phyloP scores from a whole-genome alignment of 2,113 vertebrate genomes.

The Amphiprion percula region DNA sequence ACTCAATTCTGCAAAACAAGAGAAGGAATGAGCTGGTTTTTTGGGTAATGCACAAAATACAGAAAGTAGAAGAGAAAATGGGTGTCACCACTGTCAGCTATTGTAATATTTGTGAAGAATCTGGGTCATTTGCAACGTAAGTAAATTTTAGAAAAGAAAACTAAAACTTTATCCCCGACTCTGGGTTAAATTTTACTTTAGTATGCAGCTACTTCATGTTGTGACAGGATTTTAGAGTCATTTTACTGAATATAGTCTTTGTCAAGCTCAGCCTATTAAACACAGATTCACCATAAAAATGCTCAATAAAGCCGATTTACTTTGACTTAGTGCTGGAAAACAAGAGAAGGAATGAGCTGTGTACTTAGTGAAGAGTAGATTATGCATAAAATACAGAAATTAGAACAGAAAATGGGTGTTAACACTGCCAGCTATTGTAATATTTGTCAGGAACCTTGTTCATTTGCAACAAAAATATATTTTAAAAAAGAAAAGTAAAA shows the following conservation, averaged over 20 bases:
- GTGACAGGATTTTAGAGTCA: too few species aligned
- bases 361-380: background rate
- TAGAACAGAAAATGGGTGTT: background rate
- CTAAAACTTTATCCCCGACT: too few species aligned
- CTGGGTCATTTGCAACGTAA: too few species aligned
- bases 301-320: slow-evolving; percentile 60
- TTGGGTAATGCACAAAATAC: background rate
- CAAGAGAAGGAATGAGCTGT: slow-evolving; percentile 30
- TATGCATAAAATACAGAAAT: background rate
- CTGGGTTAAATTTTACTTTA: too few species aligned
- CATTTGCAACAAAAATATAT: too few species aligned
- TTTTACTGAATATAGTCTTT: too few species aligned
- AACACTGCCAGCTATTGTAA: background rate
- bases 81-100: background rate
- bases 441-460: background rate
- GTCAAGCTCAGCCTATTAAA: too few species aligned
- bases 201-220: too few species aligned
- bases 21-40: slow-evolving; percentile 18
- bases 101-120: background rate
- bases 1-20: slow-evolving; percentile 46
- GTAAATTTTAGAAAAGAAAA: too few species aligned
- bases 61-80: background rate
- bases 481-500: too few species aligned
- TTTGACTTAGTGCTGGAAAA: slow-evolving; percentile 44
- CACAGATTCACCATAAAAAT: slow-evolving; percentile 1